Conservation (phyloP, 2,797 vertebrate genomes). For the Myotis myotis region DNA sequence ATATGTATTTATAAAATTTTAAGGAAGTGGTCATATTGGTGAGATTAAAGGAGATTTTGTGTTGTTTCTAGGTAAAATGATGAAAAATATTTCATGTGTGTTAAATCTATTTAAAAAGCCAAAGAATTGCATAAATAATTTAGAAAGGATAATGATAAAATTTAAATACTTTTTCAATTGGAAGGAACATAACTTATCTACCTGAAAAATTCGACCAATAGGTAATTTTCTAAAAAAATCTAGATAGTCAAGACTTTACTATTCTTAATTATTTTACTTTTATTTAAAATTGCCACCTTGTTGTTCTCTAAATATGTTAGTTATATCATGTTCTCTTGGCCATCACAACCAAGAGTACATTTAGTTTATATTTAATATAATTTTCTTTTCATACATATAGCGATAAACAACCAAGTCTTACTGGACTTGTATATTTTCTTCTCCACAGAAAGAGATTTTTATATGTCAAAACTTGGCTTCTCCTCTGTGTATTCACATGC, state of each 20-base stretch:
- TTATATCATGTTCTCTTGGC: background rate
- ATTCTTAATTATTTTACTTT: constrained; percentile 7
- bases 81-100: background rate
- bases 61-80: background rate
- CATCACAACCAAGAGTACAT: background rate
- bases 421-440: background rate
- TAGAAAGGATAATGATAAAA: background rate
- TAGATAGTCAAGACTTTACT: background rate
- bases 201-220: background rate
- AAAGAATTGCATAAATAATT: background rate
- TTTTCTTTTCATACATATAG: background rate
- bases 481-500: background rate
- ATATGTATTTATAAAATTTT: background rate
- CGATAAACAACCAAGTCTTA: background rate
- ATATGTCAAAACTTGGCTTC: background rate
- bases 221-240: constrained; percentile 25
- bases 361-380: background rate
- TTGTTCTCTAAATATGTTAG: background rate
- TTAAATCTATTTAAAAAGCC: background rate
- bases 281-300: background rate
- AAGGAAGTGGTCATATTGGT: background rate
- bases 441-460: background rate
- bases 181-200: background rate
- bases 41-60: constrained; percentile 22
- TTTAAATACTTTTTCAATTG: constrained; percentile 18